phyloP scores from a whole-genome alignment of 1,140 invertebrate species.

The Ceratina calcarata region DNA sequence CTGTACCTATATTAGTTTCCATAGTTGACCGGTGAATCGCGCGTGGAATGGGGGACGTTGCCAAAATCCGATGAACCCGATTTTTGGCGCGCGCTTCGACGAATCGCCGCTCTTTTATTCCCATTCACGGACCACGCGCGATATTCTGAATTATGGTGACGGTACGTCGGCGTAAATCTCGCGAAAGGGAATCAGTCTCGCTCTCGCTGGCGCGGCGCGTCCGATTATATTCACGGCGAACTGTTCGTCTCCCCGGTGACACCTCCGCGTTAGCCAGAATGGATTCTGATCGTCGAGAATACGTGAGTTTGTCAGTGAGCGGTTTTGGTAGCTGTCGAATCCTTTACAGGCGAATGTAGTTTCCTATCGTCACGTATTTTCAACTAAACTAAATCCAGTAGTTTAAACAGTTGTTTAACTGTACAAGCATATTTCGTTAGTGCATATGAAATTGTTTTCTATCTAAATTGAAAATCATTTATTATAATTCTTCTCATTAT shows the following conservation, averaged over 20 bases:
- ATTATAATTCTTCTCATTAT: no score
- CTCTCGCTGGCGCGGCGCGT: neutral
- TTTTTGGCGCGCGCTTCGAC: slow-evolving; percentile 1
- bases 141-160: slow-evolving; percentile 32
- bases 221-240: neutral
- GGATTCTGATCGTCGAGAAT: neutral
- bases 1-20: no score
- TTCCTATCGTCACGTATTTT: no score
- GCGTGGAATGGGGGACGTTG: neutral
- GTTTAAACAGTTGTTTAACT: no score
- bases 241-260: neutral
- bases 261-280: neutral
- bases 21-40: slow-evolving; percentile 17
- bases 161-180: slow-evolving; percentile 27
- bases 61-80: slow-evolving; percentile 1
- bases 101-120: slow-evolving; percentile 15
- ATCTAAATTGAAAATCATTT: no score
- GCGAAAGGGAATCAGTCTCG: neutral
- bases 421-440: no score
- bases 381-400: no score
- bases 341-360: no score
- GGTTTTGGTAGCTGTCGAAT: no score
- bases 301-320: no score
- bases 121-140: neutral
- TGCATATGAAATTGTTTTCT: no score